phyloP scores from a whole-genome alignment of 2,888 invertebrate species.

The Eristalis tenax region DNA sequence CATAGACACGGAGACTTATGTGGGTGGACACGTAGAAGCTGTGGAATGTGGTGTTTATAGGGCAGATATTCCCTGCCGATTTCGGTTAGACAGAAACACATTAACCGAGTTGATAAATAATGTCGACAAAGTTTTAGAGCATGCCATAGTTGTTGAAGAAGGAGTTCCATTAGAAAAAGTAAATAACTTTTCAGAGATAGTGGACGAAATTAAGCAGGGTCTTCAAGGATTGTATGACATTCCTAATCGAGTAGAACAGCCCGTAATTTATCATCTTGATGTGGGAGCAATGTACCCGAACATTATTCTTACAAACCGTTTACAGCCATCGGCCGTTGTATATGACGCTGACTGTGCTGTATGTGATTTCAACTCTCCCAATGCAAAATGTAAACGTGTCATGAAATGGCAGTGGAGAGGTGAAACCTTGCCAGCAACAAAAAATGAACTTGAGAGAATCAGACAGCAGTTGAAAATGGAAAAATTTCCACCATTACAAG shows the following conservation, averaged over 20 bases:
- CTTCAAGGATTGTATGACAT: slow-evolving; percentile 89
- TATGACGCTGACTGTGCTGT: slow-evolving; percentile 95
- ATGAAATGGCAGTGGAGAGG: slow-evolving; percentile 99
- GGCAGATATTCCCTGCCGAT: slow-evolving; percentile 96
- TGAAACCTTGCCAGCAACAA: slow-evolving; percentile 80
- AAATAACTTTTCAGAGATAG: slow-evolving; percentile 91
- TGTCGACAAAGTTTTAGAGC: slow-evolving; percentile 90
- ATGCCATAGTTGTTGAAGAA: slow-evolving; percentile 96
- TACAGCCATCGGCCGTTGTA: slow-evolving; percentile 98
- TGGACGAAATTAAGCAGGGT: slow-evolving; percentile 87
- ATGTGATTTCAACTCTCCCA: slow-evolving; percentile 96
- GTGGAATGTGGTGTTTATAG: slow-evolving; percentile 98
- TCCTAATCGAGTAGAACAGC: slow-evolving; percentile 94
- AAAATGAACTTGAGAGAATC: slow-evolving; percentile 95
- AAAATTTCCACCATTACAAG: slow-evolving; percentile 91
- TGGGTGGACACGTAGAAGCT: slow-evolving; percentile 99
- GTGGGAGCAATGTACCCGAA: slow-evolving; percentile 99
- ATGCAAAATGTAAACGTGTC: slow-evolving; percentile 93
- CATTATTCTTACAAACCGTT: slow-evolving; percentile 97
- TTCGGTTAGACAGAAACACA: slow-evolving; percentile 91
- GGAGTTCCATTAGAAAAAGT: slow-evolving; percentile 91
- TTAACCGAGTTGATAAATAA: slow-evolving; percentile 90
- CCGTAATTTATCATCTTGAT: slow-evolving; percentile 98
- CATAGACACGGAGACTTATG: slow-evolving; percentile 97
- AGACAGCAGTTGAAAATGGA: slow-evolving; percentile 98